Base-by-base conservation (phyloP, 1,140 invertebrate species). In the Meloidogyne exigua region DNA sequence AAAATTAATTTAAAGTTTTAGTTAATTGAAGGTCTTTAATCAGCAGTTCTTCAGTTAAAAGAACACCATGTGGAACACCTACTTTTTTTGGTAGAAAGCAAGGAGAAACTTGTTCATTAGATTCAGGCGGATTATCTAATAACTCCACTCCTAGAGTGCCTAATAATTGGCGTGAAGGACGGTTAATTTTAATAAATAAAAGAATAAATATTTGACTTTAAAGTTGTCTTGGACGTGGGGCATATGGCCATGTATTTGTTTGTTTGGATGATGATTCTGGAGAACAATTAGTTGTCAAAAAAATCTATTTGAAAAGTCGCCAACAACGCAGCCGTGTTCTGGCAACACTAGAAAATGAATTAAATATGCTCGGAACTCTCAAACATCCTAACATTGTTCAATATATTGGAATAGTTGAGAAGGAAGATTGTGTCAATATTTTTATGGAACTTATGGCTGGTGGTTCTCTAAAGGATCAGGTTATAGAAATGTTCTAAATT, bases 361-460 rank as follows among this genome's bases (percentile, higher is more conserved):
- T 81, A 32, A 83, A 83, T 32, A n/a, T 82, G 65, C 78, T 81
- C 2, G 49, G 76, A 36, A 81, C 80, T 63, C 28, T 81, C 5
- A 39, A 68, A 0, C 80, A 81, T 32, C 44, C 81, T 23, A 76
- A 81, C 42, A 83, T 81, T 76, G 80, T 81, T n/a, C 78, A 83
- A 36, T 81, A 81, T 57, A 65, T 83, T 69, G 80, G 80, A 32
- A 57, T 83, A 12, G 36, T 44, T 26, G 72, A 81, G 36, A 13
- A 39, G n/a, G 21, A 62, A 15, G 80, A 81, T 32, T 81, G 80
- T 71, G 68, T 81, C 15, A 79, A 81, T 42, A 81, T 81, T 67
- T 81, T 81, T 57, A 81, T 81, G 80, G 80, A 81, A 57, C 65
- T 83, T n/a, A 81, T 81, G 80, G 73, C 80, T n/a, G 80, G 80